Evolutionary conservation across 1,140 invertebrate genomes (phyloP), one percentile per base, ranked within the genome.

Genomic region (Triops longicaudatus): DNA sequence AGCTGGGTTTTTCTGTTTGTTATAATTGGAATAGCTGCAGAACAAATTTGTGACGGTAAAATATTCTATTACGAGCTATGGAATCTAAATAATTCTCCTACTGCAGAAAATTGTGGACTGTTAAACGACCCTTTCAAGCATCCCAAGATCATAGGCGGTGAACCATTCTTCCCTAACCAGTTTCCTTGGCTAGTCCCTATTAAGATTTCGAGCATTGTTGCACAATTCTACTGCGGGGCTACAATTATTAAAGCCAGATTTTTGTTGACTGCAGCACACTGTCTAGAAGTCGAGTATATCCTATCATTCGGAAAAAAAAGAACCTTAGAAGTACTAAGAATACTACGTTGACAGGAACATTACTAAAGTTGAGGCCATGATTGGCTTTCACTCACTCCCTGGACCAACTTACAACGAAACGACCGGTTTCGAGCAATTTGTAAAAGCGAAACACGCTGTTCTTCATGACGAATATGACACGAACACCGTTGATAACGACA

Each of bases 191-290:
- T 63, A 63, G 22, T 63, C 50, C 50, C 50, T 63, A 63, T 63
- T 63, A 63, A 63, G 50, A 63, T 63, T 12, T 63, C 50, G 0
- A 63, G 17, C 14, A 63, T 6, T 63, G 14, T 22, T 14, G 50
- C 17, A 9, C 17, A n/a, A 22, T 63, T 63, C 22, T 63, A n/a
- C 50, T 63, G 50, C 50, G 50, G 50, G 17, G 50, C 50, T 22
- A 63, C 50, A 7, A 63, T 63, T 22, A 63, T 63, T 63, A 63
- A 63, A 63, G 10, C 3, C n/a, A 63, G 14, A n/a, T 63, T 14
- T 63, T 63, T 63, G 50, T 14, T 63, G 14, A 63, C 50, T n/a
- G 50, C 50, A 63, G 50, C 50, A n/a, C 50, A 63, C 50, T 63
- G 50, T 22, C 50, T 63, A 10, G 50, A 63, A 63, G 50, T 63